Base-by-base conservation (phyloP, 2,888 invertebrate genomes). In the Acanthosepion esculentum region DNA sequence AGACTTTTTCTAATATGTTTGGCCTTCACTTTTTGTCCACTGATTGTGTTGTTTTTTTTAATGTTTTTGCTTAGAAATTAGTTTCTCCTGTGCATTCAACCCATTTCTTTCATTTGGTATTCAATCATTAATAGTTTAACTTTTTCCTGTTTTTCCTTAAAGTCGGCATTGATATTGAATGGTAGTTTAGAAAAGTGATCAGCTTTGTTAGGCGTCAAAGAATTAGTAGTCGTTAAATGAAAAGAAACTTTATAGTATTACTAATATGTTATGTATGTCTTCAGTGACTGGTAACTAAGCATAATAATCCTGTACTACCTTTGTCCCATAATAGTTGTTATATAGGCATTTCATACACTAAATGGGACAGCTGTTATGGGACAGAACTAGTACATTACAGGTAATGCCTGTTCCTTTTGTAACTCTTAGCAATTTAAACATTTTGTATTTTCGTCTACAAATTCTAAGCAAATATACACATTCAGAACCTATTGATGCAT, bases 51-150 rank as follows among this genome's bases (percentile, higher is more conserved):
- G 41, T 41, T 41, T 33, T 33, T 78, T n/a, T 33, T 15, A 78
- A 78, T 33, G 78, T 78, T 78, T 78, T 78, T 33, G n/a, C n/a
- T 3, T n/a, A 78, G 78, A 78, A 78, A 78, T 78, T 78, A n/a
- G 15, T 78, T 78, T n/a, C n/a, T 8, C 78, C n/a, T 78, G 15
- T 78, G n/a, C 78, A 33, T 78, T n/a, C n/a, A 78, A n/a, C 15
- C n/a, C n/a, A 78, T 78, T 29, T 78, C 55, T 55, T 78, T 78
- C n/a, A 78, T 78, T 78, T 78, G 78, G 78, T 78, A n/a, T 78
- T 78, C n/a, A n/a, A 78, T n/a, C 33, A 78, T 78, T 33, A 5
- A 78, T 26, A 59, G 59, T 59, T 78, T 78, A n/a, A n/a, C 0
- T 78, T n/a, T 78, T 33, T 33, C 33, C 15, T n/a, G 4, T n/a